Evolutionary conservation across 2,113 vertebrate species (phyloP).

Genomic region (Lophotis ruficrista): DNA sequence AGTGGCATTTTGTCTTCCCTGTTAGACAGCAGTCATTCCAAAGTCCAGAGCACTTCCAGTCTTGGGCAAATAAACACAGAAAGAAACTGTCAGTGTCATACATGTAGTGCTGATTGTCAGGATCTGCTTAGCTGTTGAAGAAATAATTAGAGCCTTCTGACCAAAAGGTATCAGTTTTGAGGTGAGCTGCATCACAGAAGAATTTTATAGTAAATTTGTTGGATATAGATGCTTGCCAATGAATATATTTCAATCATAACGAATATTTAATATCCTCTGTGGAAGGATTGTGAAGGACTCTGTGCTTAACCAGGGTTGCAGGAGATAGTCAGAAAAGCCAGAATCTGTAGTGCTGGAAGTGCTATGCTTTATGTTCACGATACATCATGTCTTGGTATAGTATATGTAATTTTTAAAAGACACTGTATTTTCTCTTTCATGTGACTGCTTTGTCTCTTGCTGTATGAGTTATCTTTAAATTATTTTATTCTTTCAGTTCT

Average conservation of each 20-base stretch:
- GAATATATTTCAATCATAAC: not conserved
- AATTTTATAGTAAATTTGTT: not conserved
- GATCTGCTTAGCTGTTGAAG: not conserved
- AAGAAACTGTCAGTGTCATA: fast-evolving
- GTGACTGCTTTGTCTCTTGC: not conserved
- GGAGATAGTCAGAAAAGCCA: not conserved
- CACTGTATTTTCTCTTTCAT: not conserved
- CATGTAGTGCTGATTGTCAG: fast-evolving
- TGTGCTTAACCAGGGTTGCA: not conserved
- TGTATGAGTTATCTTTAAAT: not conserved
- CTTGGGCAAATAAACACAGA: no score
- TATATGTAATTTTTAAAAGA: not conserved
- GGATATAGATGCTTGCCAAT: not conserved
- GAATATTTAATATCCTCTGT: not conserved
- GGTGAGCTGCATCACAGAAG: not conserved
- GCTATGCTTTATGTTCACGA: not conserved
- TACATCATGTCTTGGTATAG: not conserved
- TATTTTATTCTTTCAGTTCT: not conserved
- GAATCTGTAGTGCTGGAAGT: not conserved
- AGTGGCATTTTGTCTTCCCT: not conserved
- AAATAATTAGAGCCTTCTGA: not conserved
- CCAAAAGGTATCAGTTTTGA: not conserved
- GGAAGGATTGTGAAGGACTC: not conserved
- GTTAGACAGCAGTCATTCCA: no score
- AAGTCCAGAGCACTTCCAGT: not conserved